Evolutionary conservation across 2,113 vertebrate species (phyloP).

Genomic region (Microtus oregoni): DNA sequence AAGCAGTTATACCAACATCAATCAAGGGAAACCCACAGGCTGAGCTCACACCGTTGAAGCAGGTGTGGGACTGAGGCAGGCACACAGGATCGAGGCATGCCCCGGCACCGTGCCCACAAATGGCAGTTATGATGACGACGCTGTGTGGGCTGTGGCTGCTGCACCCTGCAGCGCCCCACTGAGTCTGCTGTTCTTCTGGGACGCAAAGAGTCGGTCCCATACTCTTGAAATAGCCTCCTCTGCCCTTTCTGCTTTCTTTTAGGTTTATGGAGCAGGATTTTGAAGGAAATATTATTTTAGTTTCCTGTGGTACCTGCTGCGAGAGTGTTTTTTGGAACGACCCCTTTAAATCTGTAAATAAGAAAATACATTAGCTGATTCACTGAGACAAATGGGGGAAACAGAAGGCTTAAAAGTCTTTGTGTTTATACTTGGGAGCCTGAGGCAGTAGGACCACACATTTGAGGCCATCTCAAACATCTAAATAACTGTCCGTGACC

Average conservation of each 20-base stretch:
- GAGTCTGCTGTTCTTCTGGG: not conserved
- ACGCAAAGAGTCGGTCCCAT: fast-evolving
- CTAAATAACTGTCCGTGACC: not conserved
- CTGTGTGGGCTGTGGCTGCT: not conserved
- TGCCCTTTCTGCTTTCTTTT: not conserved
- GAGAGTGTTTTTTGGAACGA: not conserved
- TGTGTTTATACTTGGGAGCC: not conserved
- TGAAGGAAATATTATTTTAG: not conserved
- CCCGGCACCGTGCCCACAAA: not conserved
- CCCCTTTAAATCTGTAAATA: not conserved
- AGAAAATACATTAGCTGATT: not conserved
- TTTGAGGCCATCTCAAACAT: not conserved
- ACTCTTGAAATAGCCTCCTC: not conserved
- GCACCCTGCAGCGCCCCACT: not conserved
- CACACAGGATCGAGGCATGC: not conserved
- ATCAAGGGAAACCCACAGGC: conserved; percentile 83
- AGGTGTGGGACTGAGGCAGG: conserved; percentile 81
- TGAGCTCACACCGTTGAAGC: conserved; percentile 78
- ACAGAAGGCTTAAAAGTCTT: not conserved
- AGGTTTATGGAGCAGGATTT: not conserved
- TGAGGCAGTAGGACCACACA: not conserved
- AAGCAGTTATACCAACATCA: conserved; percentile 85
- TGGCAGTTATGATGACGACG: fast-evolving
- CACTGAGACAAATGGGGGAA: not conserved
- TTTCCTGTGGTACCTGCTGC: not conserved